Base-by-base conservation (phyloP, 2,888 invertebrate species). In the Drosophila vallismaia region DNA sequence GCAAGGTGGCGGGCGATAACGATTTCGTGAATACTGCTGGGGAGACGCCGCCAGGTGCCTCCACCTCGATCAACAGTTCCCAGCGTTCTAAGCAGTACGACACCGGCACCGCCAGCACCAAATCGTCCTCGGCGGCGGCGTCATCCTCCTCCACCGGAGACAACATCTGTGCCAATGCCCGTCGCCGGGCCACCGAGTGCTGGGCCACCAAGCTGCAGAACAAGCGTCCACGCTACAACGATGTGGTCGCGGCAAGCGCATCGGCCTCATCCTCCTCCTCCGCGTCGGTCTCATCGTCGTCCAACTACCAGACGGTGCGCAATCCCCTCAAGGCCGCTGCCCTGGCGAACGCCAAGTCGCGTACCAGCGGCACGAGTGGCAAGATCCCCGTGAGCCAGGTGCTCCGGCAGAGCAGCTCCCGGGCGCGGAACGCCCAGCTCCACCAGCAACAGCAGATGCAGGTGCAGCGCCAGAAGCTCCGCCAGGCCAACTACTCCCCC, bases 121-220 rank as follows among this genome's bases (percentile, higher is more conserved):
- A 45, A 8, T 48, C 52, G 2, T 10, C 58, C 10, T 10, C 42
- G 3, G 7, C 59, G 8, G 4, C 42, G 5, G n/a, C 58, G 5
- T 29, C 59, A 4, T 14, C 60, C 1, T 33, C 55, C 36, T 57
- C 56, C 9, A 49, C 63, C 29, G 66, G 48, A 24, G 79, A 85
- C 42, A 85, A 85, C 49, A 85, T 79, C 10, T 85, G 84, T 62
- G 84, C 81, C 56, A 82, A 75, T 69, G 81, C 81, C 6, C 86
- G 81, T 29, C 81, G 81, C 8, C 75, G 84, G 12, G 81, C 81
- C 46, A 83, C 81, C n/a, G 81, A 82, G 44, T 75, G 84, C 42
- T 82, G 81, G 81, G 81, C 81, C 10, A 71, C 56, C 33, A 82
- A 82, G 45, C 55, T 86, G 57, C 80, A 86, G 12, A 75, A 82